Evolutionary conservation across 2,113 vertebrate genomes (phyloP).

Genomic region (Varanus komodoensis): DNA sequence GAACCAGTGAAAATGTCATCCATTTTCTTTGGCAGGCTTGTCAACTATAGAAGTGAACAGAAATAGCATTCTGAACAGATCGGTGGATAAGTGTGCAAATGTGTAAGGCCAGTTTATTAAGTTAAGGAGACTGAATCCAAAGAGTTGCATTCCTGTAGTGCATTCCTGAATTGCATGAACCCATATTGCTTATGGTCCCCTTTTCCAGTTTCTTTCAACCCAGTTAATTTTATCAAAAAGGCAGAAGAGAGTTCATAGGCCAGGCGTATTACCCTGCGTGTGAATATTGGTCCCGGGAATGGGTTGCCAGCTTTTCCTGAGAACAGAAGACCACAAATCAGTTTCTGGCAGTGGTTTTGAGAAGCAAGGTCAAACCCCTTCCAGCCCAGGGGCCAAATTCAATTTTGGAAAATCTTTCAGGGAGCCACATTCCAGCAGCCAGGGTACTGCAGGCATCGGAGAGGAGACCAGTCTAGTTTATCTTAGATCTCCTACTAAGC

Average conservation of each 20-base stretch:
- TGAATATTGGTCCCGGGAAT: too few relatives aligned
- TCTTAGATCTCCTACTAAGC: too few relatives aligned
- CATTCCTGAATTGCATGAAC: background rate
- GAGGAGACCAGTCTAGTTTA: too few relatives aligned
- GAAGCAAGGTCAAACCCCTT: too few relatives aligned
- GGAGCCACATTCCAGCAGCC: too few relatives aligned
- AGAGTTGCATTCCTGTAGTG: background rate
- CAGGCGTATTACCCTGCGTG: too few relatives aligned
- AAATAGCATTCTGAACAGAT: background rate
- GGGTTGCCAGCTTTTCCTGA: too few relatives aligned
- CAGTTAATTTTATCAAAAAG: background rate
- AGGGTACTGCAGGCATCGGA: too few relatives aligned
- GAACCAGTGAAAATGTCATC: background rate
- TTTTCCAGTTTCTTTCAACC: background rate
- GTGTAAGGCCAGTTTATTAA: background rate
- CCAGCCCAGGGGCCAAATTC: too few relatives aligned
- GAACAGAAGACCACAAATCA: too few relatives aligned
- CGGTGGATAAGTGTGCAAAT: background rate
- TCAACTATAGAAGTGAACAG: background rate
- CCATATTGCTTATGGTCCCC: background rate
- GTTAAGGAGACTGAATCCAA: background rate
- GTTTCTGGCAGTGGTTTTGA: too few relatives aligned
- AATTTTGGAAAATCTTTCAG: too few relatives aligned
- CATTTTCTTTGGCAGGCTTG: background rate
- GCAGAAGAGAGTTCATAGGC: background rate